Base-by-base conservation (phyloP, 2,888 invertebrate species). In the Amiota communis region DNA sequence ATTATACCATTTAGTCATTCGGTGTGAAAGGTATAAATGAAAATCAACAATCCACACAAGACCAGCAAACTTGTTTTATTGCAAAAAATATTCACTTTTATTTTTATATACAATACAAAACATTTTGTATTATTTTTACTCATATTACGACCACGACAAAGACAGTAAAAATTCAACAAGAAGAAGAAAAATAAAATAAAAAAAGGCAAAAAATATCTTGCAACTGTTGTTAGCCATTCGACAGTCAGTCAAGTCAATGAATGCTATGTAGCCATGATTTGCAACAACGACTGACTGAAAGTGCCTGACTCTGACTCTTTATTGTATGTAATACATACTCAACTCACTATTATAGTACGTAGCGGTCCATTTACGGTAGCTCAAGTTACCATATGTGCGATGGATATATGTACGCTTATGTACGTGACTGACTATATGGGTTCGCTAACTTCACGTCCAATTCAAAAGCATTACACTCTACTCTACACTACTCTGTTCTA, bases 301-400 rank as follows among this genome's bases (percentile, higher is more conserved):
- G 15, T 11, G 17, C 15, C 57, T 57, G 59, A 15, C 15, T 59
- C 51, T 71, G 71, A 57, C 48, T 71, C 61, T 61, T 49, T 61
- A 61, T 71, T 49, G 48, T 72, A 65, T 49, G 48, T 72, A 65
- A 81, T 83, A 80, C 64, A 75, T 75, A 8, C 6, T 36, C 36
- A 36, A 23, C 6, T 36, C 36, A 36, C 36, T 6, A 36, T 36
- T 36, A n/a, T n/a, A n/a, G 15, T 20, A 56, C 23, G 57, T 57
- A 76, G 71, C 75, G 79, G 77, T 84, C 83, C 83, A 83, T 83
- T 84, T 83, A 84, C 75, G 83, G 72, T 75, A 74, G 77, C 83
- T 80, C 83, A 77, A 75, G 79, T 83, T 79, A 81, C 80, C 72
- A 57, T 70, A 57, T 46, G 63, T 20, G n/a, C 74, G 10, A 47